A percentile compares a stretch with the other conserved stretches of the same genome.
Evolutionary conservation across 2,888 invertebrate species (phyloP).

Genomic region (Papilio protenor): DNA sequence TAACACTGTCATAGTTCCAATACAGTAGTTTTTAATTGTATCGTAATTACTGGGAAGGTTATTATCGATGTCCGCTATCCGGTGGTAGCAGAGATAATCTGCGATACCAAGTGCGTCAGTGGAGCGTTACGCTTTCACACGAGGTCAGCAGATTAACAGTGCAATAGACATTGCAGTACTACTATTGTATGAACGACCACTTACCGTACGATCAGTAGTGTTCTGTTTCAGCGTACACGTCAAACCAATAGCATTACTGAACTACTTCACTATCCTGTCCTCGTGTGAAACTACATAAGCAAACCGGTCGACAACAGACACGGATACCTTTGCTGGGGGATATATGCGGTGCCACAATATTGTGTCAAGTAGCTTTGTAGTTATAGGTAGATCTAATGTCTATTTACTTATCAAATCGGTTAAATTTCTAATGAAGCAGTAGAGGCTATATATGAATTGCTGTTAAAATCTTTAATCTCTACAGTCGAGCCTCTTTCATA

Average conservation of each 20-base stretch:
- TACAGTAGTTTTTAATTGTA: conserved; percentile 17
- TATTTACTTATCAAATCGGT: not conserved
- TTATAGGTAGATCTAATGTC: not conserved
- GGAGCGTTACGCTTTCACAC: conserved; percentile 22
- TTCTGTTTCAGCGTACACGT: not conserved
- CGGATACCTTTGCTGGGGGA: conserved; percentile 2
- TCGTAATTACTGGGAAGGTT: conserved; percentile 13
- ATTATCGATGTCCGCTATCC: conserved; percentile 12
- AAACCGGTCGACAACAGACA: conserved; percentile 8
- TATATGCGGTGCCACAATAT: not conserved
- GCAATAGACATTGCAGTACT: not conserved
- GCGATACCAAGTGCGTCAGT: conserved; percentile 31
- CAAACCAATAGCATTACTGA: not conserved
- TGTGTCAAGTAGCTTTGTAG: not conserved
- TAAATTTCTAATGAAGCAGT: too few species aligned
- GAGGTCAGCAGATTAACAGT: not conserved
- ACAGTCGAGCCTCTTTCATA: too few species aligned
- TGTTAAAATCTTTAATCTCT: too few species aligned
- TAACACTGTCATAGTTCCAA: conserved; percentile 11
- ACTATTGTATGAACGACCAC: not conserved
- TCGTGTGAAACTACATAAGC: not conserved
- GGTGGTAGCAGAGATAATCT: conserved; percentile 18
- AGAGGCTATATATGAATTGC: too few species aligned
- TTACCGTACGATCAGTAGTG: not conserved
- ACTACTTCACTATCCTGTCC: not conserved